phyloP scores from a whole-genome alignment of 1,140 invertebrate genomes.

The Achroia grisella region DNA sequence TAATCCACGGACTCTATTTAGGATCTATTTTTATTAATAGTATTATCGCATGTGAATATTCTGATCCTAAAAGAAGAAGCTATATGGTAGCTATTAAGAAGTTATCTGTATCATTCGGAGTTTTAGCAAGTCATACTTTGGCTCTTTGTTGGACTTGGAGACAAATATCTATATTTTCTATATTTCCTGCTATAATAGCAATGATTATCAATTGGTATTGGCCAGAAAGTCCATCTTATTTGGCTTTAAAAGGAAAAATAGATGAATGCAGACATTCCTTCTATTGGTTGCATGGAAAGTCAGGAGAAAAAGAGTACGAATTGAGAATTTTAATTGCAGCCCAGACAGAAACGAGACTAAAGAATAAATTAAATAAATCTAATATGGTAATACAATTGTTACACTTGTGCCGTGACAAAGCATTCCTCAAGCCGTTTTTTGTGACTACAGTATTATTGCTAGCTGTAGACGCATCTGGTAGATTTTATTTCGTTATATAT shows the following conservation, averaged over 20 bases:
- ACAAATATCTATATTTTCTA: conserved; percentile 20
- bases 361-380: not conserved
- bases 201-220: conserved; percentile 21
- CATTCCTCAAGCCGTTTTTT: conserved; percentile 28
- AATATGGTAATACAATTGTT: not conserved
- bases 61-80: conserved; percentile 23
- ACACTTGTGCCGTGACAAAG: conserved; percentile 10
- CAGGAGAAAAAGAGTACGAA: conserved; percentile 12
- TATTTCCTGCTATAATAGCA: conserved; percentile 10
- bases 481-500: conserved; percentile 29
- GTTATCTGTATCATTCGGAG: conserved; percentile 15
- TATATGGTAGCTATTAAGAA: conserved; percentile 31
- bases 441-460: conserved; percentile 22
- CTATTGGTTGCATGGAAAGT: conserved; percentile 20
- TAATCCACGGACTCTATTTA: conserved; percentile 9
- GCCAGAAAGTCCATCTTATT: conserved; percentile 35
- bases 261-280: conserved; percentile 18
- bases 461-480: conserved; percentile 26
- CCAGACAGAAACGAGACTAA: conserved; percentile 4
- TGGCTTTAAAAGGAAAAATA: conserved; percentile 25
- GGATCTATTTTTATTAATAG: conserved; percentile 10
- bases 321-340: conserved; percentile 15
- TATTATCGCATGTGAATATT: conserved; percentile 12
- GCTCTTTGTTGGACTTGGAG: conserved; percentile 24
- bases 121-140: conserved; percentile 21